Base-by-base conservation (phyloP, 2,113 vertebrate genomes). In the Crypturellus undulatus region DNA sequence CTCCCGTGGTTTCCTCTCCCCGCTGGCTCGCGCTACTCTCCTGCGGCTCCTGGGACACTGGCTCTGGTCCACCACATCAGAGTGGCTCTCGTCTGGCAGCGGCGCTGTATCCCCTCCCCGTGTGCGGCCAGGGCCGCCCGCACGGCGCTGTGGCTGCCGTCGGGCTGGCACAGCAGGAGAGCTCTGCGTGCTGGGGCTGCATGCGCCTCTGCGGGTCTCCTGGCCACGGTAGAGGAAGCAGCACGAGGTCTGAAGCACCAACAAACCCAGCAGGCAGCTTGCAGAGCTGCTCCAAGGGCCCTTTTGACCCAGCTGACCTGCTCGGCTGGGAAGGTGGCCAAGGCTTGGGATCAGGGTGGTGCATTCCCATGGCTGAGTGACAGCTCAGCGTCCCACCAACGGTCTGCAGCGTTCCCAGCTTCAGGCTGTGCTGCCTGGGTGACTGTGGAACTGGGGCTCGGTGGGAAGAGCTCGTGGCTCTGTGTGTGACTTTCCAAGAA, bases 41-140 rank as follows among this genome's bases (percentile, higher is more conserved):
- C 68, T 34, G 34, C 0, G 6, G 28, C 34, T 6, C 34, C 28
- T 18, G 14, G 56, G 6, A 32, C 0, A 0, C 11, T 10, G 20
- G 10, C 30, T 82, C 65, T 38, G 9, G 20, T n/a, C 36, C 28
- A 0, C 63, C 28, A 15, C 6, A 18, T 49, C 45, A 32, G 18
- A 9, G 10, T 3, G 17, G 30, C 21, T 21, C 40, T 49, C 4
- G 5, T 6, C 30, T 15, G 40, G 22, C 24, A 5, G 21, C 1
- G 3, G 28, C 47, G 47, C 5, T 1, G 1, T 12, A 10, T 32
- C 52, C 45, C 36, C 56, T 79, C 25, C 64, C 2, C 30, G 72
- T 56, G 40, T 25, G 32, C 21, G 25, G 30, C 64, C 22, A 2
- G 52, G 38, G 76, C 84, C 73, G 70, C 43, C 68, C 1, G 2